Conservation (phyloP, 64 coral and sea anemone species). For the Stichodactyla helianthus region DNA sequence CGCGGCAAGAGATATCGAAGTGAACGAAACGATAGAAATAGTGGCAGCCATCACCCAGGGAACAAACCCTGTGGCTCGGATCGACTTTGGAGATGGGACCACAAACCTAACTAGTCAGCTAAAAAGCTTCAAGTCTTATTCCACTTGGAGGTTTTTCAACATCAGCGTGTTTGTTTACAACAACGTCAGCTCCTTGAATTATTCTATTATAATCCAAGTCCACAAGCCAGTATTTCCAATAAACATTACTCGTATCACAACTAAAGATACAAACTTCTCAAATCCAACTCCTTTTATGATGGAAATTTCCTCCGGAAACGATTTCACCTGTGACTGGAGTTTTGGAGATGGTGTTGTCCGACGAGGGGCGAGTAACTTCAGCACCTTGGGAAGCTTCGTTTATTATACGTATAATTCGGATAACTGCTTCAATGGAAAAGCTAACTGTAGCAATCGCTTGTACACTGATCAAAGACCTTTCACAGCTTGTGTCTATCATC, state of each 20-base stretch:
- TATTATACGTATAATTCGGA: conserved; percentile 16
- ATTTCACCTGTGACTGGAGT: conserved; percentile 67
- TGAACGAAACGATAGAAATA: conserved; percentile 70
- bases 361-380: conserved; percentile 21
- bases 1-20: conserved; percentile 57
- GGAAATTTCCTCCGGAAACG: conserved; percentile 43
- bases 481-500: conserved; percentile 36
- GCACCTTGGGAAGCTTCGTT: conserved; percentile 23
- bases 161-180: conserved; percentile 56
- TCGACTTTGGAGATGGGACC: conserved; percentile 37
- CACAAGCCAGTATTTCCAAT: conserved; percentile 69
- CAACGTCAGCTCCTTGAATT: conserved; percentile 35
- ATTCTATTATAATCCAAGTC: conserved; percentile 18
- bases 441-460: conserved; percentile 57
- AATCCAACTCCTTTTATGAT: conserved; percentile 35
- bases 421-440: conserved; percentile 19
- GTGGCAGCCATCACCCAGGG: conserved; percentile 31
- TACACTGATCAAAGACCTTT: conserved; percentile 21
- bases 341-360: conserved; percentile 50
- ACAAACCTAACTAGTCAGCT: background rate
- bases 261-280: conserved; percentile 12
- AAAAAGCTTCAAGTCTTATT: conserved; percentile 26
- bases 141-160: conserved; percentile 5
- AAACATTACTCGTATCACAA: conserved; percentile 29
- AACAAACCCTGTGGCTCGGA: conserved; percentile 21